These are phyloP conservation scores for Oryzias javanicus DNA, from an alignment of 2,113 vertebrate species.

Conservation along the genomic window DNA sequence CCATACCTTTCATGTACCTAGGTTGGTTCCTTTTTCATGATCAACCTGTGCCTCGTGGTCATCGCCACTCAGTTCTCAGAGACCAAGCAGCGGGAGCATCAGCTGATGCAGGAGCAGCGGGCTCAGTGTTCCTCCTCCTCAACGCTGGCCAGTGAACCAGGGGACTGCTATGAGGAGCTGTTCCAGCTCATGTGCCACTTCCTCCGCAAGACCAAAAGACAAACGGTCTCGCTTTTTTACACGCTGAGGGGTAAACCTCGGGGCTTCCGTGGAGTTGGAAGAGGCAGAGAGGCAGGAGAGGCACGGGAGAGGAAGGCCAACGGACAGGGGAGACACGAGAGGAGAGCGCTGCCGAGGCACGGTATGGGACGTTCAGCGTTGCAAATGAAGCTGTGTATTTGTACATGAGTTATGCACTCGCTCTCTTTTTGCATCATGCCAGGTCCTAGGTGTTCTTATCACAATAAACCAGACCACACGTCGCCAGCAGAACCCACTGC, in stretches of 20 bases:
- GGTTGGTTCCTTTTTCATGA: constrained; percentile 88
- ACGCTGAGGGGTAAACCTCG: constrained; percentile 76
- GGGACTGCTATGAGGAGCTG: constrained; percentile 95
- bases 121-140: constrained; percentile 90
- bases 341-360: constrained; percentile 21
- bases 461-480: constrained; percentile 72
- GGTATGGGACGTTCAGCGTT: constrained; percentile 33
- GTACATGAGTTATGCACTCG: neutral
- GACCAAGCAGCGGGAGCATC: constrained; percentile 97
- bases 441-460: constrained; percentile 80
- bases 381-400: neutral
- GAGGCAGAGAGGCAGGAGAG: constrained; percentile 47
- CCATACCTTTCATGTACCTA: constrained; percentile 38
- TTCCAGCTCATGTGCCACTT: constrained; percentile 94
- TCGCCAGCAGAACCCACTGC: constrained; percentile 48
- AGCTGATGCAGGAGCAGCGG: constrained; percentile 97
- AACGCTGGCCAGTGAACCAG: constrained; percentile 91
- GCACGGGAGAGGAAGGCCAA: constrained; percentile 42
- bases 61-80: constrained; percentile 98
- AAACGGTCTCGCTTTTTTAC: constrained; percentile 80
- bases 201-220: constrained; percentile 86
- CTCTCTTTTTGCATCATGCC: constrained; percentile 4
- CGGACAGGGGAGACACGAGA: constrained; percentile 29
- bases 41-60: constrained; percentile 97
- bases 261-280: constrained; percentile 42